Evolutionary conservation across 2,113 vertebrate species (phyloP), one percentile per base, ranked within the genome.

Genomic region (Eira barbara): DNA sequence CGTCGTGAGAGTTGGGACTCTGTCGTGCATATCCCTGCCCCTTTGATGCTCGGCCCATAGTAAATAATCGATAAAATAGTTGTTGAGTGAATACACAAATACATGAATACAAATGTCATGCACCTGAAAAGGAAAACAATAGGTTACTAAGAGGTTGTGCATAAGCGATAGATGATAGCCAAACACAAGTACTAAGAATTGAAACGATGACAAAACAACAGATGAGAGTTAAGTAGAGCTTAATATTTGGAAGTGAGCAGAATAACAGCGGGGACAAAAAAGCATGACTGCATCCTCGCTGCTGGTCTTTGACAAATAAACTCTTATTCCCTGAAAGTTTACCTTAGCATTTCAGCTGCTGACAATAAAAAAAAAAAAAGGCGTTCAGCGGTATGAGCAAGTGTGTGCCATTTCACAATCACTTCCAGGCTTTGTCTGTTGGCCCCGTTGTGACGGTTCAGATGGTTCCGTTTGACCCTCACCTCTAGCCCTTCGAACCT

Each of bases 401-500:
- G 94, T 12, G 45, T 86, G 52, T 95, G 92, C 71, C 57, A 17
- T 57, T 87, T 94, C 65, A 76, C 91, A 96, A 39, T 90, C 80
- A 39, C 89, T 95, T 95, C 84, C 1, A 6, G 63, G 84, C 97
- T 96, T 90, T 95, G 94, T 96, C 87, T 98, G 94, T 78, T 73
- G 92, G 94, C 79, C 91, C 88, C 79, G 96, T 95, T 94, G 94
- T 83, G 95, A 87, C 96, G 84, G 96, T 95, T 97, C 94, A 99
- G 85, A 95, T 95, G 94, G 69, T 98, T 97, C 81, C 96, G 21
- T 98, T 98, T 99, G 98, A 98, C 98, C 98, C 97, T 95, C 96
- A 87, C 81, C 97, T 97, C 91, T 97, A 97, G 94, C 96, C 18
- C 4, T 96, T 98, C 97, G 95, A 97, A 49, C 83, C 96, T 94